Base-by-base conservation (phyloP, 1,140 invertebrate species). In the Drosophila santomea region DNA sequence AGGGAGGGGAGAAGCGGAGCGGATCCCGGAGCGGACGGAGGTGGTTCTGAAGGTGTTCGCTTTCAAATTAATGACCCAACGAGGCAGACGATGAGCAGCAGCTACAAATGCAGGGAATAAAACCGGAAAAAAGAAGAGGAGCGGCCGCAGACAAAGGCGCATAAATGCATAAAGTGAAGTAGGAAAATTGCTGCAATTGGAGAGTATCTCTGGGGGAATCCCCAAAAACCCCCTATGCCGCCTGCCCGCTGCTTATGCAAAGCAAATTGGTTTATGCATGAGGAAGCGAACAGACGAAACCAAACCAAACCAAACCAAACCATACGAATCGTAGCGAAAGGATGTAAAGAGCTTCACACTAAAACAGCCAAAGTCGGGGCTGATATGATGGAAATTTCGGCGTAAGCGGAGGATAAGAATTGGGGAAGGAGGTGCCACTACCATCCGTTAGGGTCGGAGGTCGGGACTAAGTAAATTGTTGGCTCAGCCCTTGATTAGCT, bases 221-320 rank as follows among this genome's bases (percentile, higher is more conserved):
- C 10, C 50, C 15, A 12, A 17, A n/a, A 32, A 41, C 43, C 39
- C 3, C 41, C 25, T 1, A 41, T 11, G 32, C 43, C 48, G 32
- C 43, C 48, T 41, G 15, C 28, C 41, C 39, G 12, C 38, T 76
- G 83, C 83, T 88, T 77, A 77, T 79, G 79, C 84, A 82, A 88
- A 76, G 76, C 79, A 89, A 85, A 86, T 86, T 86, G 83, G 83
- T 88, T 86, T 86, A 86, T 86, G 83, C 84, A 88, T 88, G 83
- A 89, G 79, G 51, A 79, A 66, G 59, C 60, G 60, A 32, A 64
- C 80, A 57, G 63, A 79, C 60, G 56, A 44, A 57, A 28, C 44
- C 17, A 45, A 47, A 17, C 14, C 50, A 28, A 55, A 48, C 28
- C 28, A 32, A 12, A 38, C 38, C 38, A 10, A 39, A 14, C 12